These are phyloP conservation scores for Drosophila diplacantha DNA, from an alignment of 2,888 invertebrate species.

Conservation along the genomic window DNA sequence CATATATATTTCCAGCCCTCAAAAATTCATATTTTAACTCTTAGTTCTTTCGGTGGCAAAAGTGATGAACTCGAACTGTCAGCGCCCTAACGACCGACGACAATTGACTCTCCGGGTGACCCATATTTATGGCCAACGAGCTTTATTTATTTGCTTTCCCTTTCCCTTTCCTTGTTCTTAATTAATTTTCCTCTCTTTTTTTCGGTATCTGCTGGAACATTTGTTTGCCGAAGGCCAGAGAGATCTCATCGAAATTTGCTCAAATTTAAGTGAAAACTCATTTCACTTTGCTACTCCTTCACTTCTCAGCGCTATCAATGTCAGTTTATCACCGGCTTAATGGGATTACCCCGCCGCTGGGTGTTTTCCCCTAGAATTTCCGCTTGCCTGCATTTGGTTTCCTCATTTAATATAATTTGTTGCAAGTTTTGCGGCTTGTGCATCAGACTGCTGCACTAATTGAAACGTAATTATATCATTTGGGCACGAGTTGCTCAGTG, in stretches of 20 bases:
- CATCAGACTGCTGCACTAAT: constrained; percentile 43
- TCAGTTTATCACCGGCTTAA: constrained; percentile 34
- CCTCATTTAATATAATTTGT: constrained; percentile 46
- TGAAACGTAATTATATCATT: constrained; percentile 57
- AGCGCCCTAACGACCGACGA: neutral
- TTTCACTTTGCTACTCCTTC: neutral
- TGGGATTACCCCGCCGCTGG: constrained; percentile 5
- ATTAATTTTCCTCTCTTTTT: constrained; percentile 14
- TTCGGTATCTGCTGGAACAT: constrained; percentile 24
- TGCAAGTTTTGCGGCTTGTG: constrained; percentile 42
- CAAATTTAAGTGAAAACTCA: neutral
- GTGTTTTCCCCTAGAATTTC: constrained; percentile 2
- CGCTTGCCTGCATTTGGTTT: constrained; percentile 28
- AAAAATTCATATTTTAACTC: constrained; percentile 34
- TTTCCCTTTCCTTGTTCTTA: constrained; percentile 7
- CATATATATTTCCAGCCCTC: constrained; percentile 8
- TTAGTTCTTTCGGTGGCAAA: constrained; percentile 13
- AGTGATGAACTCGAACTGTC: constrained; percentile 32
- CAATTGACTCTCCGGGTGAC: constrained; percentile 24
- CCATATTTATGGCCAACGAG: constrained; percentile 20
- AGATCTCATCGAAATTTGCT: constrained; percentile 15
- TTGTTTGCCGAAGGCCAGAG: constrained; percentile 10
- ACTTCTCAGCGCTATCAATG: constrained; percentile 19
- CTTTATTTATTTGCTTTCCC: constrained; percentile 7
- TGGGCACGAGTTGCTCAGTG: constrained; percentile 37